Conservation (phyloP, 2,888 invertebrate species). For the Timandra comae region DNA sequence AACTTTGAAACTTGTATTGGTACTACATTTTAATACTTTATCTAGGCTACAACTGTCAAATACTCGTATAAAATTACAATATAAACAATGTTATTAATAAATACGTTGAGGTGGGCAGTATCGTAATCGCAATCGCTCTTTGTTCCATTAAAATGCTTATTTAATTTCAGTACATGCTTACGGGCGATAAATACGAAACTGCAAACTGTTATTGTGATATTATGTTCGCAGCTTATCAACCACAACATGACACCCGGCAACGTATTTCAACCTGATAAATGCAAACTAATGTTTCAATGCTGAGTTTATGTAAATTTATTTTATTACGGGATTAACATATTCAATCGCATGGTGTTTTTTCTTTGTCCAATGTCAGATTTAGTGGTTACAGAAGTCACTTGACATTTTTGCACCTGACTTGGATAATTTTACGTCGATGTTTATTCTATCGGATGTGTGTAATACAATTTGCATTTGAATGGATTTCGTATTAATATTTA, state of each 20-base stretch:
- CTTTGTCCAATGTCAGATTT: conserved; percentile 16
- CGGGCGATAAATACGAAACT: conserved; percentile 11
- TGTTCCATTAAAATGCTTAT: conserved; percentile 11
- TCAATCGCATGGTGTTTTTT: conserved; percentile 22
- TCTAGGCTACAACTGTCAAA: conserved; percentile 18
- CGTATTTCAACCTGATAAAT: conserved; percentile 49
- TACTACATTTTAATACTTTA: too few relatives aligned
- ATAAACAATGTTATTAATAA: conserved; percentile 19
- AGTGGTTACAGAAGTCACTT: conserved; percentile 8
- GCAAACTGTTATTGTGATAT: conserved; percentile 11
- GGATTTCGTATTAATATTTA: background rate
- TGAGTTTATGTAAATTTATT: conserved; percentile 49
- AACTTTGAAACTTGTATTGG: too few relatives aligned
- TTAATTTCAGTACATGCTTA: conserved; percentile 13
- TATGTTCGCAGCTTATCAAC: conserved; percentile 36
- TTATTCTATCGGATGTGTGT: background rate
- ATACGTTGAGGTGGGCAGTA: conserved; percentile 3
- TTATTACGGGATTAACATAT: conserved; percentile 44
- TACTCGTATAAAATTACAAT: conserved; percentile 6
- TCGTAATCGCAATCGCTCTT: conserved; percentile 10
- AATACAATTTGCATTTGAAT: too few relatives aligned
- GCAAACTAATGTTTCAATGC: conserved; percentile 23
- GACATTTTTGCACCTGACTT: conserved; percentile 4
- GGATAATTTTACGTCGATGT: background rate
- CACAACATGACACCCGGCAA: conserved; percentile 45